Evolutionary conservation across 2,888 invertebrate species (phyloP).

Genomic region (Argynnis bischoffii): DNA sequence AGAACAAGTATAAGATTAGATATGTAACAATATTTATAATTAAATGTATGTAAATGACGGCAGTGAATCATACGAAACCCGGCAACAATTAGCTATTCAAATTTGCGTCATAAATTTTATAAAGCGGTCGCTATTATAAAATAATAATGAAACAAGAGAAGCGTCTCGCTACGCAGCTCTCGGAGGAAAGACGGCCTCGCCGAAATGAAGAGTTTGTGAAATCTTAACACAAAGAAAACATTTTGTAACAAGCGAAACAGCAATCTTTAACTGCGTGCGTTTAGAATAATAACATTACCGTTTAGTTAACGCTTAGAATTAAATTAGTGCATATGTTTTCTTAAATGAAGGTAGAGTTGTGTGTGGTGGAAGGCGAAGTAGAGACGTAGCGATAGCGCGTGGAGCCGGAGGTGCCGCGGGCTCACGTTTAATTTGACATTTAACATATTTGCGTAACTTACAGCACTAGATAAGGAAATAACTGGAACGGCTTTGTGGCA

Average conservation of each 20-base stretch:
- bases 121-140: constrained; percentile 17
- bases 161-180: constrained; percentile 11
- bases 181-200: not conserved
- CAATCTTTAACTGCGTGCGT: constrained; percentile 1
- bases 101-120: constrained; percentile 26
- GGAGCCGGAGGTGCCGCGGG: not conserved
- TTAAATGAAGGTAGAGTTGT: no score
- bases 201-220: no score
- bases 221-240: no score
- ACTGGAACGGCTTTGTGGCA: constrained; percentile 9
- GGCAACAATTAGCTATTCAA: constrained; percentile 35
- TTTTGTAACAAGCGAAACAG: constrained; percentile 6
- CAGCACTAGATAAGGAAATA: constrained; percentile 11
- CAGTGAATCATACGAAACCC: constrained; percentile 27
- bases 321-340: no score
- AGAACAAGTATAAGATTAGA: constrained; percentile 34
- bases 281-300: no score
- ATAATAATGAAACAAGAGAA: constrained; percentile 3
- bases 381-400: no score
- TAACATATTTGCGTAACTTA: constrained; percentile 9
- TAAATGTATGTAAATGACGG: constrained; percentile 35
- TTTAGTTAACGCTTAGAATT: no score
- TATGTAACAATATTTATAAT: constrained; percentile 38
- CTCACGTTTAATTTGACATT: constrained; percentile 18
- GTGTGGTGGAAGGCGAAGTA: constrained; percentile 6